These are phyloP conservation scores for Drosophila cardini DNA, from an alignment of 1,140 invertebrate genomes.

Conservation along the genomic window DNA sequence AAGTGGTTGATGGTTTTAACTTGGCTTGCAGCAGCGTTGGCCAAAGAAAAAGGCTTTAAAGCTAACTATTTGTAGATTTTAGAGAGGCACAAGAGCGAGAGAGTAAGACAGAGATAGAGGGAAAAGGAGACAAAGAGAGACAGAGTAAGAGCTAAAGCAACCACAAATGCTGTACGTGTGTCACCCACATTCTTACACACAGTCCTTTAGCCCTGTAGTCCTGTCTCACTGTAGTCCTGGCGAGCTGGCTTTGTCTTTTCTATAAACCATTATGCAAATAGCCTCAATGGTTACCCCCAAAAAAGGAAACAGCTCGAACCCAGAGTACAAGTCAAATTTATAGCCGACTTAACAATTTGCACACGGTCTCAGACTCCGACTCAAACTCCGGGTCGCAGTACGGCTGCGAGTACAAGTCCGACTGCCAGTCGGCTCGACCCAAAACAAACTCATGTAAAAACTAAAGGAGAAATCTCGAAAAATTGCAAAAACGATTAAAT, in stretches of 20 bases:
- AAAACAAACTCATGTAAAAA: constrained; percentile 51
- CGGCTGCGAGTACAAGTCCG: background rate
- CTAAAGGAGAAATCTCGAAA: constrained; percentile 69
- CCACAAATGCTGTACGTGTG: constrained; percentile 4
- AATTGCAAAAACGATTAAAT: constrained; percentile 80
- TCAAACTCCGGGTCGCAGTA: background rate
- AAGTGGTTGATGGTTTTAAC: constrained; percentile 83
- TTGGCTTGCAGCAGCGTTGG: constrained; percentile 34
- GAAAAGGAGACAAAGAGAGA: too few species aligned
- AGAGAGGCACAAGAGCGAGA: constrained; percentile 11
- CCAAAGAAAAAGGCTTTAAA: constrained; percentile 56
- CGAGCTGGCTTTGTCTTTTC: constrained; percentile 68
- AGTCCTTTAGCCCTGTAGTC: constrained; percentile 12
- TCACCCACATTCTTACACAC: constrained; percentile 13
- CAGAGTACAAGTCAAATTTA: constrained; percentile 80
- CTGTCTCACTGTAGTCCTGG: background rate
- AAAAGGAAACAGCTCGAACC: constrained; percentile 42
- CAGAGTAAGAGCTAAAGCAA: background rate
- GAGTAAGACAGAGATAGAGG: background rate
- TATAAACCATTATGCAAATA: constrained; percentile 83
- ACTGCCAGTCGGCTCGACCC: constrained; percentile 10
- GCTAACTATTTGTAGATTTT: constrained; percentile 54
- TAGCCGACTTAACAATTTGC: constrained; percentile 83
- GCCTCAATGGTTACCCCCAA: constrained; percentile 56
- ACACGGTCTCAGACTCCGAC: constrained; percentile 12